These are phyloP conservation scores for Cheilosia pagana DNA, from an alignment of 2,888 invertebrate genomes.

Conservation along the genomic window DNA sequence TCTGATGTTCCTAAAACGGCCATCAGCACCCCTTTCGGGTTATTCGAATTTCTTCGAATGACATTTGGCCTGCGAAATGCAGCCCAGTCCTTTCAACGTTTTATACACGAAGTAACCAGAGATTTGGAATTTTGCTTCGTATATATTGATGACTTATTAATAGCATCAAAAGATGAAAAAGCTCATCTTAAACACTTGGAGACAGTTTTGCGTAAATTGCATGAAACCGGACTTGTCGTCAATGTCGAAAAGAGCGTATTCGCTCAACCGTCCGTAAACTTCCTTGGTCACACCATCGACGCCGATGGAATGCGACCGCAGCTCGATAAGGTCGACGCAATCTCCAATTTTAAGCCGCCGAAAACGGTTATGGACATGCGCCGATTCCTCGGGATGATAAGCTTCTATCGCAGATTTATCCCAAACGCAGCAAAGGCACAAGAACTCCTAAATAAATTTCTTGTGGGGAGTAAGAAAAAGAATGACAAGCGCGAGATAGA, in stretches of 20 bases:
- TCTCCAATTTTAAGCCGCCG: conserved; percentile 57
- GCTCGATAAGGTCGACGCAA: conserved; percentile 56
- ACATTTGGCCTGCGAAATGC: conserved; percentile 64
- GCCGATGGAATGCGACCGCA: conserved; percentile 47
- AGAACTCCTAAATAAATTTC: conserved; percentile 18
- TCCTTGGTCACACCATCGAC: conserved; percentile 61
- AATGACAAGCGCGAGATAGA: conserved; percentile 43
- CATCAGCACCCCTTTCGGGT: conserved; percentile 66
- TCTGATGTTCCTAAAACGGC: conserved; percentile 64
- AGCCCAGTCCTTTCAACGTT: conserved; percentile 63
- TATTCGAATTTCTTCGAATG: conserved; percentile 61
- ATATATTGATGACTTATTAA: conserved; percentile 78
- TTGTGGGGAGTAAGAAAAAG: conserved; percentile 45
- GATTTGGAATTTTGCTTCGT: conserved; percentile 63
- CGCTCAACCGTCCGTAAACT: conserved; percentile 49
- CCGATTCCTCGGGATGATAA: conserved; percentile 75
- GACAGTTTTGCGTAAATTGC: conserved; percentile 72
- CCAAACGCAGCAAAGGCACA: conserved; percentile 49
- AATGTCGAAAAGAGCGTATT: conserved; percentile 72
- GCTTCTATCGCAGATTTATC: conserved; percentile 63
- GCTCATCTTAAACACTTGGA: conserved; percentile 75
- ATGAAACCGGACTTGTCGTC: conserved; percentile 73
- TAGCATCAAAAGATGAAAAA: conserved; percentile 73
- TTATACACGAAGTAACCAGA: conserved; percentile 54
- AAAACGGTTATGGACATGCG: conserved; percentile 62